Base-by-base conservation (phyloP, 2,888 invertebrate species). In the Scrobipalpa costella region DNA sequence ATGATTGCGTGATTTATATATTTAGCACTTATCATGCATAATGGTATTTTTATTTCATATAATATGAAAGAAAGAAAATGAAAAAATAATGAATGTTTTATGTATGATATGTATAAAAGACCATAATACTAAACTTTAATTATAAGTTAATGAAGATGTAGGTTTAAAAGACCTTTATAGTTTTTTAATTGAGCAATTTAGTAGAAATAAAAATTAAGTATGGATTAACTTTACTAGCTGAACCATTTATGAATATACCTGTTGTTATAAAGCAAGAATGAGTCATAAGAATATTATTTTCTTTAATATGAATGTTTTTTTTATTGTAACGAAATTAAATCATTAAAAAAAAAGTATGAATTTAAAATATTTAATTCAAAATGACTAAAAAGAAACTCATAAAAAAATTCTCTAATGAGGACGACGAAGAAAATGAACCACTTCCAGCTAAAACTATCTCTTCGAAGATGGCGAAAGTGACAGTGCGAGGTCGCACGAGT, bases 381-480 rank as follows among this genome's bases (percentile, higher is more conserved):
- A 1, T 19, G 7, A 50, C 19, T 21, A 6, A 50, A 19, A 7
- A 19, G 1, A 47, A 38, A 38, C 8, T 38, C 8, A 7, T 5
- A 13, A 2, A 2, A 38, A 38, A 5, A 2, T 7, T 38, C 15
- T n/a, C n/a, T 2, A 3, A 2, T 19, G 21, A 17, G 9, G 3
- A 34, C 8, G 1, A 7, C 27, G 13, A 34, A 34, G 33, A 52
- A 1, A 13, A 52, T 33, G 15, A 17, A 57, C 6, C 63, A 60
- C 64, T 63, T 69, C 67, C 62, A 69, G 67, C 13, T 19, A 40
- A 33, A 27, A 33, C 5, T 49, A n/a, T n/a, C 27, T 55, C 33
- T 58, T 13, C 7, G 61, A 61, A 36, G 61, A 52, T 61, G 75
- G 74, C 69, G 79, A 80, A 80, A 80, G 83, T 77, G 77, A 70